Base-by-base conservation (phyloP, 2,888 invertebrate genomes). In the Pyralis farinalis region DNA sequence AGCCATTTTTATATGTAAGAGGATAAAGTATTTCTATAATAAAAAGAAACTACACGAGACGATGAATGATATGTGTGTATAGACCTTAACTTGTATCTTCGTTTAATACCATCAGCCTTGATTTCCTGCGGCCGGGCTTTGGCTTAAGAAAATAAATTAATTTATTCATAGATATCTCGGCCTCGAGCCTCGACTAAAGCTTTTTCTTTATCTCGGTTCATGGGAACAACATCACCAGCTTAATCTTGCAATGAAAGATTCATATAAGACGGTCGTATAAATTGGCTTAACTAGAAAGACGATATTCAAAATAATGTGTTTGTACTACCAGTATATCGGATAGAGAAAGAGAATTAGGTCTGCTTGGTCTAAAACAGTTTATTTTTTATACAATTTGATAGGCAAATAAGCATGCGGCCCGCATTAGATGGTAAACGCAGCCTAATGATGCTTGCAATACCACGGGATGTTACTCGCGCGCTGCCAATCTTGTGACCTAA, bases 101-200 rank as follows among this genome's bases (percentile, higher is more conserved):
- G 27, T 39, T 32, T 38, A 33, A 39, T 27, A 39, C 9, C 32
- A 33, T 9, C 32, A 20, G 39, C 33, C 33, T 28, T 39, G 32
- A 33, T 33, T 33, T 39, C 39, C 37, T 37, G 39, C 39, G 39
- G 39, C 39, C 33, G 28, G 28, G 33, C 33, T 39, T 39, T 39
- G 39, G 39, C 39, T 39, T 39, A 39, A 39, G 39, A 39, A 39
- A 39, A 39, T 33, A 39, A 39, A 39, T 39, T 39, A 39, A 39
- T 39, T 39, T 39, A 39, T 39, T 39, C 39, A 39, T 39, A 33
- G 39, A 39, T 39, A 33, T 31, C 31, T 7, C 31, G 12, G 31
- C 29, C 29, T 30, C 29, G 29, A n/a, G 29, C 8, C 31, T 31
- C 10, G 39, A 33, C 33, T 10, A 27, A 28, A 27, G 39, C 39